Percentiles rank a stretch among this genome's conserved stretches.
Conservation (phyloP, 2,113 vertebrate genomes). For the Tupaia chinensis region DNA sequence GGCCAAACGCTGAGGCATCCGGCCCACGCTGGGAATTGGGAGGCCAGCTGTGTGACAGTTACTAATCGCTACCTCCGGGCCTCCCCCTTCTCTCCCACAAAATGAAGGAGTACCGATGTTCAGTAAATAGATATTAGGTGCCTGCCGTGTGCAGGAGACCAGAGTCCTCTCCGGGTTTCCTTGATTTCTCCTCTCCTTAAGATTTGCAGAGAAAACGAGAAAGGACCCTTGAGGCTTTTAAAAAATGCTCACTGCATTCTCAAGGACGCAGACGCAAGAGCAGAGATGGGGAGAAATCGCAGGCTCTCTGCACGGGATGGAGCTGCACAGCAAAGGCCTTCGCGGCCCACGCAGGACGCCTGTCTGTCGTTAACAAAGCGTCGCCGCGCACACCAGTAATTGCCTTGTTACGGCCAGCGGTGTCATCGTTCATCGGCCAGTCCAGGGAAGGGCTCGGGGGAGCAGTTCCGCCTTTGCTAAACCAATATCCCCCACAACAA, state of each 20-base stretch:
- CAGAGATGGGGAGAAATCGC: fast-evolving
- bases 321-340: slow-evolving; percentile 78
- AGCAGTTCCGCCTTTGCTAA: slow-evolving; percentile 87
- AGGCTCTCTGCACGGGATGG: not conserved
- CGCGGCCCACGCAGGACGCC: slow-evolving; percentile 73
- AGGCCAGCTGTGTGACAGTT: not conserved
- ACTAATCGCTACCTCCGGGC: slow-evolving; percentile 57
- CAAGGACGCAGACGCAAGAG: slow-evolving; percentile 52
- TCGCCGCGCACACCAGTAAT: slow-evolving; percentile 86
- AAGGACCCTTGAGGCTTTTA: slow-evolving; percentile 66
- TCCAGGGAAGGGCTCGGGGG: slow-evolving; percentile 82
- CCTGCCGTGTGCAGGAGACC: not conserved
- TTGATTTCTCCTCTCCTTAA: slow-evolving; percentile 25
- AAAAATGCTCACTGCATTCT: slow-evolving; percentile 52
- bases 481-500: slow-evolving; percentile 86
- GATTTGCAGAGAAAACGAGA: slow-evolving; percentile 67
- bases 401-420: slow-evolving; percentile 88
- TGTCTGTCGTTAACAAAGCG: slow-evolving; percentile 90
- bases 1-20: not conserved
- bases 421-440: slow-evolving; percentile 85
- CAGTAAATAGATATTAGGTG: not conserved
- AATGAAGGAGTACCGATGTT: not conserved
- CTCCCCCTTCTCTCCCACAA: slow-evolving; percentile 47
- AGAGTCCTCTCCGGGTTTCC: not conserved
- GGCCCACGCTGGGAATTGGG: not conserved